phyloP scores from a whole-genome alignment of 2,888 invertebrate species.

The Drosophila monieri region DNA sequence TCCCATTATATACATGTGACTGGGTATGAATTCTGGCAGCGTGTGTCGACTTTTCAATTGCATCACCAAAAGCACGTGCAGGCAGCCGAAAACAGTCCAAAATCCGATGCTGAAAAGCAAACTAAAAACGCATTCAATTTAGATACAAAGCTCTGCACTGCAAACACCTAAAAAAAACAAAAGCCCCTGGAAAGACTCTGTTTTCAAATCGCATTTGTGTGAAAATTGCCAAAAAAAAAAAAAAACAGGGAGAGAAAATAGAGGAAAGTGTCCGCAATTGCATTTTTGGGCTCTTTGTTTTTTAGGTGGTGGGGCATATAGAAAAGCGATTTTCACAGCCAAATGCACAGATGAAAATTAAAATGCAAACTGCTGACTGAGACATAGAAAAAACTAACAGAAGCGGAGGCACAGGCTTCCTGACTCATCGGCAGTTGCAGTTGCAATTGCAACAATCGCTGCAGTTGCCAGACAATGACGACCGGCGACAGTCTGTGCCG shows the following conservation, averaged over 20 bases:
- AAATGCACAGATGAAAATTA: slow-evolving; percentile 67
- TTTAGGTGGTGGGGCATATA: slow-evolving; percentile 30
- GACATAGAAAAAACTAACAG: slow-evolving; percentile 18
- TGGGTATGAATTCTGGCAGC: slow-evolving; percentile 35
- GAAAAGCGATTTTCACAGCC: slow-evolving; percentile 65
- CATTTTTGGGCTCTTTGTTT: slow-evolving; percentile 25
- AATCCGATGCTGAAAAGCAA: slow-evolving; percentile 25
- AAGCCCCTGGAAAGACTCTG: slow-evolving; percentile 24
- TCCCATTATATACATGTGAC: slow-evolving; percentile 1
- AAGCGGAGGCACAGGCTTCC: slow-evolving; percentile 11
- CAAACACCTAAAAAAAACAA: slow-evolving; percentile 29
- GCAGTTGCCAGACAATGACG: slow-evolving; percentile 38
- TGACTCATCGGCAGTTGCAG: slow-evolving; percentile 58
- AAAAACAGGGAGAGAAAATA: background rate
- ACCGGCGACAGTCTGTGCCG: slow-evolving; percentile 61
- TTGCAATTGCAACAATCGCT: slow-evolving; percentile 16
- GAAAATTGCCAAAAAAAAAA: slow-evolving; percentile 25
- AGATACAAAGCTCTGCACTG: slow-evolving; percentile 15
- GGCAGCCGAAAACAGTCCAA: slow-evolving; percentile 6
- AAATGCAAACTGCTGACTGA: slow-evolving; percentile 50
- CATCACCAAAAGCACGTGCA: slow-evolving; percentile 53
- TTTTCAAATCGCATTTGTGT: slow-evolving; percentile 36
- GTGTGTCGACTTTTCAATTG: slow-evolving; percentile 32
- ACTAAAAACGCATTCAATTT: slow-evolving; percentile 44
- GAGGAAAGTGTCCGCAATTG: slow-evolving; percentile 6